Evolutionary conservation across 2,888 invertebrate genomes (phyloP).

Genomic region (Bhutanitis thaidina): DNA sequence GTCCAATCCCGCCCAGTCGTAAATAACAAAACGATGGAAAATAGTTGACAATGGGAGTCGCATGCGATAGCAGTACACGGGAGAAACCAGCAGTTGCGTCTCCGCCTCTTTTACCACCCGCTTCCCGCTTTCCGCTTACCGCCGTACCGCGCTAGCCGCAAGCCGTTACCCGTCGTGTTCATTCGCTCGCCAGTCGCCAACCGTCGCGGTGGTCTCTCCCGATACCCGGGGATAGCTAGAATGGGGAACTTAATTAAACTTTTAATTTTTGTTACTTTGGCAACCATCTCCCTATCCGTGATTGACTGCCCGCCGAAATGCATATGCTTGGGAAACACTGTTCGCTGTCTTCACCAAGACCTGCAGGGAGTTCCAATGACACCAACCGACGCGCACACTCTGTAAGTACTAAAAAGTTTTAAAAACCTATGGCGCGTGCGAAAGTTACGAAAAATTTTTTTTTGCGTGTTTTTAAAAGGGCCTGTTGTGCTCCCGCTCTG

Average conservation of each 20-base stretch:
- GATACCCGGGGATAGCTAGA: background rate
- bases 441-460: conserved; percentile 13
- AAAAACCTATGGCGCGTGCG: conserved; percentile 11
- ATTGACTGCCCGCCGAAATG: conserved; percentile 51
- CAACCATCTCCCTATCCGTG: background rate
- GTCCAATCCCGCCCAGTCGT: conserved; percentile 3
- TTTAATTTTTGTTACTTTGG: background rate
- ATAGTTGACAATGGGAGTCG: conserved; percentile 12
- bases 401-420: conserved; percentile 51
- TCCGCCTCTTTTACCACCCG: conserved; percentile 5
- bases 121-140: background rate
- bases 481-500: conserved; percentile 6
- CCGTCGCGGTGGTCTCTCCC: conserved; percentile 7
- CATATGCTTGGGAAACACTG: conserved; percentile 48
- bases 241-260: conserved; percentile 5
- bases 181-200: conserved; percentile 15
- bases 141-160: background rate
- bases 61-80: conserved; percentile 13
- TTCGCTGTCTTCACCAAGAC: conserved; percentile 46
- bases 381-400: conserved; percentile 50
- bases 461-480: background rate
- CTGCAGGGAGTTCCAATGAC: conserved; percentile 48
- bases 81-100: background rate
- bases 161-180: background rate
- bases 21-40: conserved; percentile 27